phyloP scores from a whole-genome alignment of 2,888 invertebrate genomes.

The Tenthredo notha region DNA sequence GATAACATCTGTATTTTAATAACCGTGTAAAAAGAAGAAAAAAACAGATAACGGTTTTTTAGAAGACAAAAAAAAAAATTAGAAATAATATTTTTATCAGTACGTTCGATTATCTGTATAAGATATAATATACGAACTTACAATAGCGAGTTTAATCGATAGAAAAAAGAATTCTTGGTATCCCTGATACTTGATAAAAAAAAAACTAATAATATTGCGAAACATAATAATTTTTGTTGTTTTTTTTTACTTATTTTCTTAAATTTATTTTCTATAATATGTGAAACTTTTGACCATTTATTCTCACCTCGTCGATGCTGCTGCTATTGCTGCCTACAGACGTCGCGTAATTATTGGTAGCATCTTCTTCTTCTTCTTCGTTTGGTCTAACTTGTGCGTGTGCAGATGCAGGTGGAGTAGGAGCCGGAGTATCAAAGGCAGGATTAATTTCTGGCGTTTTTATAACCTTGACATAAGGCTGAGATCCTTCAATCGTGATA shows the following conservation, averaged over 20 bases:
- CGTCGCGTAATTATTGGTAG: conserved; percentile 64
- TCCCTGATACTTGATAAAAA: neutral
- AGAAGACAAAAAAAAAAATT: neutral
- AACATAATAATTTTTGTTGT: neutral
- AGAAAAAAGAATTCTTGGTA: neutral
- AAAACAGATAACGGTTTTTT: neutral
- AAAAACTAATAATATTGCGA: neutral
- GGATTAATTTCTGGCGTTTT: conserved; percentile 77
- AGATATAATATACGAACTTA: neutral
- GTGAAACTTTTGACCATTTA: neutral
- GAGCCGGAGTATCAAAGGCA: conserved; percentile 65
- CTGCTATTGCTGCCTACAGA: conserved; percentile 69
- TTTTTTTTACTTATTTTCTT: too few species aligned
- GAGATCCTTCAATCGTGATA: conserved; percentile 79
- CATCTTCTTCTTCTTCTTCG: conserved; percentile 11
- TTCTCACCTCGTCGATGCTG: conserved; percentile 70
- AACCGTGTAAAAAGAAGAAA: neutral
- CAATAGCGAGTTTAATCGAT: neutral
- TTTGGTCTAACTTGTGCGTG: neutral
- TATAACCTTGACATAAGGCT: conserved; percentile 79
- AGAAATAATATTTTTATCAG: conserved; percentile 2
- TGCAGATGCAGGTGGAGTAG: neutral
- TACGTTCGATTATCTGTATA: neutral
- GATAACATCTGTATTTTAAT: neutral
- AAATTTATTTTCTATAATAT: too few species aligned